Evolutionary conservation across 2,888 invertebrate species (phyloP).

Genomic region (Agrochola lychnidis): DNA sequence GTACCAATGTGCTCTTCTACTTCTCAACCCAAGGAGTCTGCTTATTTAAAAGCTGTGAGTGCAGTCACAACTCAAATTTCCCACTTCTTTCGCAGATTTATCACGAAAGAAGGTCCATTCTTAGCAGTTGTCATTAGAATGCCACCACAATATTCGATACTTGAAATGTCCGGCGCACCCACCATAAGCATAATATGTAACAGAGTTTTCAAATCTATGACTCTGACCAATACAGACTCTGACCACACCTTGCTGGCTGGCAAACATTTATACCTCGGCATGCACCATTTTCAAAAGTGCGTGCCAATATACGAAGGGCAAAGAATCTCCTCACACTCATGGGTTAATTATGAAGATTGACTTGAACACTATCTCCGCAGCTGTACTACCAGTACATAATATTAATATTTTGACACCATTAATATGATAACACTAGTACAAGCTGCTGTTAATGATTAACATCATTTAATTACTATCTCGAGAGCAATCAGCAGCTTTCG

Average conservation of each 20-base stretch:
- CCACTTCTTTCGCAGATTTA: no score
- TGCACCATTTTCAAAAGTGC: neutral
- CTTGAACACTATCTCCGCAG: slow-evolving; percentile 2
- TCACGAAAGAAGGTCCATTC: no score
- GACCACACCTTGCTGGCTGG: neutral
- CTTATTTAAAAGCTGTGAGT: no score
- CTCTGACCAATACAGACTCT: no score
- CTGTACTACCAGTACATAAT: slow-evolving; percentile 8
- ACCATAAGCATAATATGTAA: no score
- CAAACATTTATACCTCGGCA: neutral
- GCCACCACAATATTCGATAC: no score
- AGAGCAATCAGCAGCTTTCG: slow-evolving; percentile 27
- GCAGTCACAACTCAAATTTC: no score
- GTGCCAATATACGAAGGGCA: neutral
- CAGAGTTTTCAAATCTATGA: no score
- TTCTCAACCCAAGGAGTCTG: no score
- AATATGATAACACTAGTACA: slow-evolving; percentile 15
- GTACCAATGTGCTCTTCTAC: no score
- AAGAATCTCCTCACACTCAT: neutral
- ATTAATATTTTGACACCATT: slow-evolving; percentile 26
- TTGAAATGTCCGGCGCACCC: no score
- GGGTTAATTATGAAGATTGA: slow-evolving; percentile 16
- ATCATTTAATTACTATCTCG: slow-evolving; percentile 17
- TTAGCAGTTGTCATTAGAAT: no score
- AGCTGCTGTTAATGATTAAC: slow-evolving; percentile 30